Percentiles rank a stretch among this genome's conserved stretches.
These are phyloP conservation scores for Sinocyclocheilus maitianheensis DNA, from an alignment of 2,113 vertebrate genomes.

Conservation along the genomic window DNA sequence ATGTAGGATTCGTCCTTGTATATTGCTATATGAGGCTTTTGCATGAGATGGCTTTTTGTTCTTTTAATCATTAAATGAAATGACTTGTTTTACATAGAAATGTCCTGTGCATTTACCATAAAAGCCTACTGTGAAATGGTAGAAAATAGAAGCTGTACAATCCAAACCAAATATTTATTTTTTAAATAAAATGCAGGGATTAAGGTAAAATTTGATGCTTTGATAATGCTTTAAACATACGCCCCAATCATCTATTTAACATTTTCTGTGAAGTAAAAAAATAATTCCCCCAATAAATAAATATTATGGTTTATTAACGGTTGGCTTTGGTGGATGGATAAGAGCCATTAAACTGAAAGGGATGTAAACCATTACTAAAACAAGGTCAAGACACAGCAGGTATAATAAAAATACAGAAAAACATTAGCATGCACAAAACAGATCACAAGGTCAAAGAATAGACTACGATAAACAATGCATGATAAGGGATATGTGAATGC, in stretches of 20 bases:
- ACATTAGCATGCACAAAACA: conserved; percentile 26
- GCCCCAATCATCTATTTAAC: no score
- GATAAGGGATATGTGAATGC: conserved; percentile 18
- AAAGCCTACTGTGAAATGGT: neutral
- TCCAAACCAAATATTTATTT: neutral
- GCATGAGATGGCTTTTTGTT: neutral
- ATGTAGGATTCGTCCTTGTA: neutral
- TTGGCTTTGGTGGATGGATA: neutral
- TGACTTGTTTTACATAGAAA: neutral
- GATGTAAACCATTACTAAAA: conserved; percentile 1
- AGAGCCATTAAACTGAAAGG: neutral
- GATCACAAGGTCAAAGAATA: conserved; percentile 33
- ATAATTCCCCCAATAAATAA: no score
- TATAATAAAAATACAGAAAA: conserved; percentile 5
- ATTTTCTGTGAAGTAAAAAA: no score
- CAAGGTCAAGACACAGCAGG: conserved; percentile 11
- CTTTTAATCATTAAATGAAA: neutral
- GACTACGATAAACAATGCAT: conserved; percentile 37
- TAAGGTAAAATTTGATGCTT: neutral
- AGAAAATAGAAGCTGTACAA: neutral
- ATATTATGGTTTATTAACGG: no score
- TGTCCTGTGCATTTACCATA: neutral
- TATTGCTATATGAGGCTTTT: neutral
- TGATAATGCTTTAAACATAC: no score
- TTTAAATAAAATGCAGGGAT: neutral